These are phyloP conservation scores for Paralinhomoeus sp. DNA, from an alignment of 2,888 invertebrate genomes.

Conservation along the genomic window DNA sequence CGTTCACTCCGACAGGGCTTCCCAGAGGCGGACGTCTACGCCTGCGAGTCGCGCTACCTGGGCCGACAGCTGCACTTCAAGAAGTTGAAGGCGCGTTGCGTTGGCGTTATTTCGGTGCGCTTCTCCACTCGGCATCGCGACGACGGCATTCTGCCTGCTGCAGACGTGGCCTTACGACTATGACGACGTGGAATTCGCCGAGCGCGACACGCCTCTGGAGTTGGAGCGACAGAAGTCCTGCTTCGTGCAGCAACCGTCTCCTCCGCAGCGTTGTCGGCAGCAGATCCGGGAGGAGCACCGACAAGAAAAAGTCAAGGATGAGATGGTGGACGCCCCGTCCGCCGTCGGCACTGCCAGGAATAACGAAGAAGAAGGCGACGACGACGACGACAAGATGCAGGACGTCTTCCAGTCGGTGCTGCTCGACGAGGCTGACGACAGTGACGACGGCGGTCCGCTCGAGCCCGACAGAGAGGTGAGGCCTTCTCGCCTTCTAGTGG, in stretches of 20 bases:
- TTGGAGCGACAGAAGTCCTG: conserved; percentile 39
- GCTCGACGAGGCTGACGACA: too few relatives aligned
- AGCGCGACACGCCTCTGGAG: conserved; percentile 50
- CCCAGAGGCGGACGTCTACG: conserved; percentile 74
- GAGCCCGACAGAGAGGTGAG: not conserved
- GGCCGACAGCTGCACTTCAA: conserved; percentile 64
- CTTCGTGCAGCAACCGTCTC: too few relatives aligned
- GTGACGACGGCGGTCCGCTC: not conserved
- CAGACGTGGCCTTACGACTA: conserved; percentile 15
- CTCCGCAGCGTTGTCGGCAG: too few relatives aligned
- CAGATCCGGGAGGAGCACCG: too few relatives aligned
- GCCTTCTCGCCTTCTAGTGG: conserved; percentile 33
- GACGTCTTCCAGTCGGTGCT: too few relatives aligned
- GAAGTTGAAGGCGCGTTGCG: conserved; percentile 42
- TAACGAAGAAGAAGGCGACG: too few relatives aligned
- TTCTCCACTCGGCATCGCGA: too few relatives aligned
- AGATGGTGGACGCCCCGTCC: too few relatives aligned
- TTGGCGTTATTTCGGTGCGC: not conserved
- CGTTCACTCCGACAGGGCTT: too few relatives aligned
- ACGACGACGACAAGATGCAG: not conserved
- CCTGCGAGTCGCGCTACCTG: conserved; percentile 83
- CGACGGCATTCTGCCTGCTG: too few relatives aligned
- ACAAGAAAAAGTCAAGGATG: too few relatives aligned
- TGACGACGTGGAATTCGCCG: conserved; percentile 40
- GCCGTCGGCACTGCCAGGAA: too few relatives aligned